Percentiles rank a stretch among this genome's conserved stretches.
Conservation (phyloP, 2,797 vertebrate genomes). For the Artibeus lituratus region DNA sequence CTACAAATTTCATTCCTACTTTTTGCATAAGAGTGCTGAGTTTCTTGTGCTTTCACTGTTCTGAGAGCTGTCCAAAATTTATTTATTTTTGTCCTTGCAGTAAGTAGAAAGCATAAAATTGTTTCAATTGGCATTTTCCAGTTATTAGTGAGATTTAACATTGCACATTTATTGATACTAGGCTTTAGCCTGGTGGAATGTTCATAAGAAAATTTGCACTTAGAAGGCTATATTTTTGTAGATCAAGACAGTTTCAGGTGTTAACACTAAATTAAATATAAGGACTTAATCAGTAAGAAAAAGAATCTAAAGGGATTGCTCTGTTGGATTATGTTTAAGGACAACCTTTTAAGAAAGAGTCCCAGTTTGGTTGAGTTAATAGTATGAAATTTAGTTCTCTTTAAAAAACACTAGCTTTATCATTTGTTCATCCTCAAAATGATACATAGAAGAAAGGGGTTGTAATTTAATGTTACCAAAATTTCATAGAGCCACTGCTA, state of each 20-base stretch:
- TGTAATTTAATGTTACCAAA: background rate
- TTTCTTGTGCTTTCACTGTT: constrained; percentile 1
- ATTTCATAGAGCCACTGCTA: background rate
- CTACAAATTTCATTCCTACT: background rate
- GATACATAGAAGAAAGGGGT: background rate
- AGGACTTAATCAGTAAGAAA: background rate
- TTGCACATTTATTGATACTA: background rate
- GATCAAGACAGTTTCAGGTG: background rate
- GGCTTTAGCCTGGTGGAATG: background rate
- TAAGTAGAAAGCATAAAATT: constrained; percentile 6
- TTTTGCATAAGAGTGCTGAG: background rate
- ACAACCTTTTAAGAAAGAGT: background rate
- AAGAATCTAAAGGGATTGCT: background rate
- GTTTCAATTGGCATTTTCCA: background rate
- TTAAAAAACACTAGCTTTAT: background rate
- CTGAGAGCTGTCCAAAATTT: background rate
- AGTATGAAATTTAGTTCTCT: constrained; percentile 16
- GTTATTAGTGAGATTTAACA: background rate
- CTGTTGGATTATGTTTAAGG: background rate
- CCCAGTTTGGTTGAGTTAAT: background rate
- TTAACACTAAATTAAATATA: background rate
- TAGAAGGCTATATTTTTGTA: background rate
- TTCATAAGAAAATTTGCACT: constrained; percentile 1
- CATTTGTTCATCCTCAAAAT: too few species aligned
- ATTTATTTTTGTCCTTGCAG: background rate